Evolutionary conservation across 2,113 vertebrate genomes (phyloP), one percentile per base, ranked within the genome.

Genomic region (Mormyrus iriodes): DNA sequence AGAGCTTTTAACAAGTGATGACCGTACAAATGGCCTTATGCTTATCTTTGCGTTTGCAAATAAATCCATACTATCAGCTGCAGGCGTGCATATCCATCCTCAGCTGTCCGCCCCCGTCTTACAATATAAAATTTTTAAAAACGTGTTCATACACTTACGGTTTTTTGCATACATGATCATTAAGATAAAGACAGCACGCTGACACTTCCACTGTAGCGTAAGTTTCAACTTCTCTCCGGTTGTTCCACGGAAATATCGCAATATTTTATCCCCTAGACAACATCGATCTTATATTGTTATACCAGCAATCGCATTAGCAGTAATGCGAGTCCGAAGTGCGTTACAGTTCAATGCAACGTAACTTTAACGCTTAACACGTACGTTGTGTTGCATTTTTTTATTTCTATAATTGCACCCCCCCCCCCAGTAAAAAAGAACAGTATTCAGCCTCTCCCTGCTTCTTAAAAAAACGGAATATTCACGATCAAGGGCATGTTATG

Each of bases 221-320:
- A 76, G 88, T 88, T 88, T 51, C 46, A 88, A 88, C 88, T 88
- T 88, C 31, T 19, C 61, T 88, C 87, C 55, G 73, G 31, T 48
- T 84, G 82, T 84, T 82, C 82, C 44, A 21, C 39, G 82, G 39
- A 44, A 84, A 84, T 84, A 84, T 84, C 82, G 42, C 24, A 84
- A 84, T 48, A 84, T 84, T 84, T 84, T 46, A 48, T 84, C 82
- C 39, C 82, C 39, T 84, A 84, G 39, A 84, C 42, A 84, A 84
- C 42, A 84, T 24, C 82, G 82, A 84, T 84, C 42, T 48, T 84
- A 84, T 48, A 84, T 84, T 84, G 82, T 84, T 24, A 48, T 44
- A 46, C 42, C 82, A 84, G 82, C 82, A 24, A n/a, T 84, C 82
- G 82, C 44, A 84, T 84, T 84, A 84, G 73, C 82, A 84, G 82